These are phyloP conservation scores for Leptodactylus fallax DNA, from an alignment of 2,797 vertebrate genomes.

Conservation along the genomic window DNA sequence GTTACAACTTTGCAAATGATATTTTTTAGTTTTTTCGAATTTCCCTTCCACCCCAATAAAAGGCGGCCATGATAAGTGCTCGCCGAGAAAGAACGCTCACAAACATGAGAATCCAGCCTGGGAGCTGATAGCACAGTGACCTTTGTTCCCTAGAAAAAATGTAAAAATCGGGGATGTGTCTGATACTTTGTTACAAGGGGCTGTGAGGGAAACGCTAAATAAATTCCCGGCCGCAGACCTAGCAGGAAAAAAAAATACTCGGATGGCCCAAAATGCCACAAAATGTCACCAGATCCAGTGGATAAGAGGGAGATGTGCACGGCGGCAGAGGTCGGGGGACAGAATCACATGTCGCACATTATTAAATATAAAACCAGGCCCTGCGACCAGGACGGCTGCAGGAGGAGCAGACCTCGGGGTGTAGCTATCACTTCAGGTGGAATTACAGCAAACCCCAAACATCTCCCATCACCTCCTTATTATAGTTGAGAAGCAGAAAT, in stretches of 20 bases:
- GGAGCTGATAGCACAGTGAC: constrained; percentile 16
- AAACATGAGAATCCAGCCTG: not conserved
- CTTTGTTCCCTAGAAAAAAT: constrained; percentile 49
- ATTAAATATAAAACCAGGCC: not conserved
- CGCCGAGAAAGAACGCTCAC: not conserved
- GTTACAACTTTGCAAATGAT: not conserved
- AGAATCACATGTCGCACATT: not conserved
- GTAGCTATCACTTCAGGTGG: not conserved
- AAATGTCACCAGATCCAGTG: constrained; percentile 28
- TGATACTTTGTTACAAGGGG: not conserved
- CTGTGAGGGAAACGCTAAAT: not conserved
- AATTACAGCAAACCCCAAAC: not conserved
- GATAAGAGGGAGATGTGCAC: not conserved
- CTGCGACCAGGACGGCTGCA: not conserved
- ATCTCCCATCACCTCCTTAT: not conserved
- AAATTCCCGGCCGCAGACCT: not conserved
- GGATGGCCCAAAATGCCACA: constrained; percentile 22
- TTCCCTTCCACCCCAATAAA: too few species aligned
- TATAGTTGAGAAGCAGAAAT: too few species aligned
- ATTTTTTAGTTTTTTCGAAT: not conserved
- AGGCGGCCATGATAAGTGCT: not conserved
- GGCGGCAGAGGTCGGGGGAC: not conserved
- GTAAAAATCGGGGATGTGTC: not conserved
- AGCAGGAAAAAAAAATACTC: not conserved
- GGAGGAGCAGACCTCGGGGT: constrained; percentile 1